Conservation (phyloP, 2,113 vertebrate genomes). For the Pelobates fuscus region DNA sequence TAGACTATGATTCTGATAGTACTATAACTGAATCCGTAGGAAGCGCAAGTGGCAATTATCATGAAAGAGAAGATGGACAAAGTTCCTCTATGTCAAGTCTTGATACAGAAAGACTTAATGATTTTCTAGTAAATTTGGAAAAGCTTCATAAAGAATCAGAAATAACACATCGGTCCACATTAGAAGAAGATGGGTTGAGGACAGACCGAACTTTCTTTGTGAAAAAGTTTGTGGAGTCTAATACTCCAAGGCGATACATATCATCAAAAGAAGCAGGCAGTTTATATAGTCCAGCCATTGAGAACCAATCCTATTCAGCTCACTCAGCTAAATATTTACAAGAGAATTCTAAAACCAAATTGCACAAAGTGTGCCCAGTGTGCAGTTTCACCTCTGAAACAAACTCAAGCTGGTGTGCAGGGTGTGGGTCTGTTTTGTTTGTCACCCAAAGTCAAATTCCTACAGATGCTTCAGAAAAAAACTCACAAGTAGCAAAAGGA, state of each 20-base stretch:
- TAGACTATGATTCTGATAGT: background rate
- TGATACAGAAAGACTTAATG: constrained; percentile 26
- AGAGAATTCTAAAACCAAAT: background rate
- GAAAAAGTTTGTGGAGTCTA: background rate
- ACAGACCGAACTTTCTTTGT: background rate
- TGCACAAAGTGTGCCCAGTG: background rate
- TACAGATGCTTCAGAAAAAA: background rate
- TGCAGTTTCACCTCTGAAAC: background rate
- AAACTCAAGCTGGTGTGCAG: background rate
- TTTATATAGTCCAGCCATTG: background rate
- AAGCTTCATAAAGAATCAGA: background rate
- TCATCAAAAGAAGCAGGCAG: background rate
- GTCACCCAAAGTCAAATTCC: background rate
- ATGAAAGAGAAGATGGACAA: background rate
- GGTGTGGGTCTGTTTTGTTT: constrained; percentile 16
- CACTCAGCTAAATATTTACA: background rate
- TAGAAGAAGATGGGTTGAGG: background rate
- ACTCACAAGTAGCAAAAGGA: background rate
- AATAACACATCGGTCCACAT: background rate
- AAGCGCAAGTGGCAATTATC: background rate
- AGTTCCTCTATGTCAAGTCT: constrained; percentile 11
- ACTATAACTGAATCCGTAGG: background rate
- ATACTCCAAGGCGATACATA: background rate
- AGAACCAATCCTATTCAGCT: background rate
- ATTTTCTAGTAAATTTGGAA: constrained; percentile 1